Evolutionary conservation across 2,888 invertebrate species (phyloP), one percentile per base, ranked within the genome.

Genomic region (Ichneumon xanthorius): DNA sequence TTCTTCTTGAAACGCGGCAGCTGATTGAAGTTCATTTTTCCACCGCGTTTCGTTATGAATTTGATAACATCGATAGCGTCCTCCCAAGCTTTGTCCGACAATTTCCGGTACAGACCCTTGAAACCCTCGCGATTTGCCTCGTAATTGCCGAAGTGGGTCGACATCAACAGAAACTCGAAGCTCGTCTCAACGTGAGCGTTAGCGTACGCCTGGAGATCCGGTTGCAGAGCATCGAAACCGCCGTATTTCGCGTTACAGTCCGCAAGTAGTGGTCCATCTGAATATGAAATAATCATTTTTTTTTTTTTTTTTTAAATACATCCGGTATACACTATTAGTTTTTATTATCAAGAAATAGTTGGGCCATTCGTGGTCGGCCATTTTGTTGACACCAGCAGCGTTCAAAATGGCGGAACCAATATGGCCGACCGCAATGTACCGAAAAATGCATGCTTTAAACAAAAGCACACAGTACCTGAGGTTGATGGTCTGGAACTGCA

Each of bases 51-150:
- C 0, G 97, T 95, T 55, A 97, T 95, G 92, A 97, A 97, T 92
- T 98, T 97, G 89, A 97, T 97, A n/a, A 97, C 90, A 11, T 96
- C 96, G 89, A 97, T 96, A 48, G 96, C 95, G 90, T 97, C 96
- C 19, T 96, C 95, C 96, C 97, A 98, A 5, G 96, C 95, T 14
- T 96, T 94, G 89, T 98, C 97, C 0, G 97, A 97, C 11, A 97
- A 94, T 82, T 96, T 96, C 89, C 96, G 95, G 94, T 97, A 97
- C 11, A 97, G 93, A 91, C 96, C 96, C 89, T 96, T 95, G 94
- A 98, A 97, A 4, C 98, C 98, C 30, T 95, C 95, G 45, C 98
- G 95, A 94, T 97, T 96, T 40, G 96, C 96, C 91, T 96, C 95
- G 92, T 96, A 97, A 90, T 97, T 97, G 90, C 96, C 96, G 94